Conservation (phyloP, 2,113 vertebrate species). For the Tringa solitaria region DNA sequence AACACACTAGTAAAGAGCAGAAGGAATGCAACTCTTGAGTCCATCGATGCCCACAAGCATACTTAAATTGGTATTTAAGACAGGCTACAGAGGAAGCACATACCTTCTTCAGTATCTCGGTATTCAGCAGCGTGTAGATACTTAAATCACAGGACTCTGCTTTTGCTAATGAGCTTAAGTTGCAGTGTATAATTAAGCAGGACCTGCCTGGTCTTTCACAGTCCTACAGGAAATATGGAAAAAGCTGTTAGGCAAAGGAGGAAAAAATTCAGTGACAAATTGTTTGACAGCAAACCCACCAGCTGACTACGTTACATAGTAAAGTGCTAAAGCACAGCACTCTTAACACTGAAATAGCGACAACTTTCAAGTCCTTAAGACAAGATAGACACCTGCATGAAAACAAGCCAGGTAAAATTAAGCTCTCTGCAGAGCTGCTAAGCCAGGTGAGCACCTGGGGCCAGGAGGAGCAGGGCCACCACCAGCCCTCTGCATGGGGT, state of each 20-base stretch:
- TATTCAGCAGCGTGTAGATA: constrained; percentile 90
- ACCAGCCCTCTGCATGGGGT: not conserved
- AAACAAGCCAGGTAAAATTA: not conserved
- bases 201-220: constrained; percentile 87
- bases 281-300: not conserved
- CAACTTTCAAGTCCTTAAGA: not conserved
- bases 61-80: not conserved
- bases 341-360: not conserved
- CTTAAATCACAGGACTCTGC: constrained; percentile 88
- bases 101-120: constrained; percentile 94
- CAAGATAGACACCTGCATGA: not conserved
- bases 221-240: constrained; percentile 77
- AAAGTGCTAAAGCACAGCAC: not conserved
- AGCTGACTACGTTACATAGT: not conserved
- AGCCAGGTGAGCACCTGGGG: not conserved
- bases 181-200: constrained; percentile 87
- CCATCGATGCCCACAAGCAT: not conserved
- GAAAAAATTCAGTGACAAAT: not conserved
- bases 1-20: not conserved
- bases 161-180: constrained; percentile 84
- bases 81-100: not conserved
- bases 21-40: not conserved
- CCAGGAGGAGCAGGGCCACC: not conserved
- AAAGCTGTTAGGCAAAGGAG: not conserved
- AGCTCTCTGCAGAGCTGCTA: not conserved